These are phyloP conservation scores for Notechis scutatus DNA, from an alignment of 2,113 vertebrate species.

Conservation along the genomic window DNA sequence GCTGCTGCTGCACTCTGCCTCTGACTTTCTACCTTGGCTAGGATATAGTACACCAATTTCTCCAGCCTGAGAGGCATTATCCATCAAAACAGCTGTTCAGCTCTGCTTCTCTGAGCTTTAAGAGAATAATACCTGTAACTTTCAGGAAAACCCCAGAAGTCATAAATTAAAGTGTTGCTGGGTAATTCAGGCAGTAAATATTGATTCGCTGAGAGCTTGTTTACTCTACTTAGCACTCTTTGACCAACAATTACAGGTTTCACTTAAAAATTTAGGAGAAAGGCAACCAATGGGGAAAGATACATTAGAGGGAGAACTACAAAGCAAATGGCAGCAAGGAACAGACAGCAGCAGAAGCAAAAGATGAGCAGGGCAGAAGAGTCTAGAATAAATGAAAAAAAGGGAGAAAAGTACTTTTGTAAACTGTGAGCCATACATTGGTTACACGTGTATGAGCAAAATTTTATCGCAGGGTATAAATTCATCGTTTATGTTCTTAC, in stretches of 20 bases:
- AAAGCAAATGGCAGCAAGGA: neutral
- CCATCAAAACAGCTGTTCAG: constrained; percentile 5
- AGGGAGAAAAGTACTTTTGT: neutral
- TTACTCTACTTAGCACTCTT: constrained; percentile 11
- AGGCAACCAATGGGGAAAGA: constrained; percentile 1
- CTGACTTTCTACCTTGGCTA: constrained; percentile 43
- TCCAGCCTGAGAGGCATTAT: constrained; percentile 39
- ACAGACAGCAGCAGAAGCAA: neutral
- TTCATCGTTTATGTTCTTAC: neutral
- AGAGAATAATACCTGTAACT: constrained; percentile 24
- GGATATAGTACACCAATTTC: constrained; percentile 44
- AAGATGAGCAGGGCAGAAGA: neutral
- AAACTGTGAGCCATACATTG: neutral
- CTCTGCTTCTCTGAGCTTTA: neutral
- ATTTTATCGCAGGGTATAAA: neutral
- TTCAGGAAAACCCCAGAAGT: neutral
- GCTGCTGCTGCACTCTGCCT: constrained; percentile 27
- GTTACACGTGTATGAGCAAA: neutral
- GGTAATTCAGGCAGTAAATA: neutral
- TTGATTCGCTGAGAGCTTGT: neutral
- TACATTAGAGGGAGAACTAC: neutral
- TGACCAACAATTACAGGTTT: neutral
- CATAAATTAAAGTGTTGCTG: constrained; percentile 21
- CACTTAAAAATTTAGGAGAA: constrained; percentile 19
- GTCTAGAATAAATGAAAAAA: neutral